Conservation (phyloP, 2,888 invertebrate species). For the Tineola bisselliella region DNA sequence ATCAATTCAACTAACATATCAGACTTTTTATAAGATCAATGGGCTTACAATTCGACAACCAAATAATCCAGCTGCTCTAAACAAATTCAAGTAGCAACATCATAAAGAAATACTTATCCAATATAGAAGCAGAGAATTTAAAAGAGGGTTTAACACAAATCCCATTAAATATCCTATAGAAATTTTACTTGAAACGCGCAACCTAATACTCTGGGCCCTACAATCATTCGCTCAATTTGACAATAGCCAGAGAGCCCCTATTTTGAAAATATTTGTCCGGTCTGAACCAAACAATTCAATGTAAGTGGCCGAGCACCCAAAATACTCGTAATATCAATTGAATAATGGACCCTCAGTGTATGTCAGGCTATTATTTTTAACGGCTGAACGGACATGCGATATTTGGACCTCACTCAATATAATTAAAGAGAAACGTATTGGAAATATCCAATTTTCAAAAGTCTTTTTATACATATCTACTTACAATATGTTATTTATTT, state of each 20-base stretch:
- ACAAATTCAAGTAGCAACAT: conserved; percentile 9
- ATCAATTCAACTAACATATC: not conserved
- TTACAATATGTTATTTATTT: no score
- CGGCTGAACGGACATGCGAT: conserved; percentile 7
- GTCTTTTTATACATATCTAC: not conserved
- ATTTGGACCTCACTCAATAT: conserved; percentile 5
- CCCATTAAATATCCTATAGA: conserved; percentile 11
- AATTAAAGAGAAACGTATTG: conserved; percentile 3
- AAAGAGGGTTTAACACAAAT: conserved; percentile 10
- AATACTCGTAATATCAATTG: conserved; percentile 44
- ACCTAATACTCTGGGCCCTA: conserved; percentile 7
- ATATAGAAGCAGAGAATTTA: not conserved
- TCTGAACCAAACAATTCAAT: conserved; percentile 51
- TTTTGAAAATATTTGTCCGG: conserved; percentile 60
- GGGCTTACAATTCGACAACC: not conserved
- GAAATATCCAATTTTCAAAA: not conserved
- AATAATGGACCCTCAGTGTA: conserved; percentile 45
- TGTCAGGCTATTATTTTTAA: conserved; percentile 25
- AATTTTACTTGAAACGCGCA: not conserved
- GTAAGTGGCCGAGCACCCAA: conserved; percentile 45
- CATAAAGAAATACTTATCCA: conserved; percentile 6
- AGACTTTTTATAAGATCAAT: not conserved
- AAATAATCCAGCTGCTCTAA: conserved; percentile 5
- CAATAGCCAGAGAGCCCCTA: conserved; percentile 46
- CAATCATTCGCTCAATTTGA: conserved; percentile 63